Base-by-base conservation (phyloP, 2,113 vertebrate species). In the Dicaeum eximium region DNA sequence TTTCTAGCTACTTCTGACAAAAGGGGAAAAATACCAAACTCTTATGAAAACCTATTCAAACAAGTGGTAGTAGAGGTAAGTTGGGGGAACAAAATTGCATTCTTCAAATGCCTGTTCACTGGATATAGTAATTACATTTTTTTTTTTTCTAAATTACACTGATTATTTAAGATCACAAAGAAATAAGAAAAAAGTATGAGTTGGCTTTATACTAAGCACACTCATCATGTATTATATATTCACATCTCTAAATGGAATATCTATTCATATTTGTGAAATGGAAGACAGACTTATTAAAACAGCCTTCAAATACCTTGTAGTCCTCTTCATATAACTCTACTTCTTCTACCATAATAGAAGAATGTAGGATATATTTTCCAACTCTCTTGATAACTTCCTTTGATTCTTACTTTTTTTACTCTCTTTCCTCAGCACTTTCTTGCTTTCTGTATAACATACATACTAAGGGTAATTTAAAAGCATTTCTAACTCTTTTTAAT, bases 131-230 rank as follows among this genome's bases (percentile, higher is more conserved):
- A 86, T 37, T 61, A 67, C 6, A 40, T 33, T n/a, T 25, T 16
- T 50, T 25, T 16, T 50, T 44, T 37, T 62, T 87, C 91, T 73
- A 88, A 61, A 57, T 57, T 91, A 61, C 16, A 80, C 25, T 72
- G 9, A 48, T 75, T 54, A 90, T 92, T 90, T 92, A 88, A 77
- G 42, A 69, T 85, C 30, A 44, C 21, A 81, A 96, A 74, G 80
- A 95, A 95, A 93, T 54, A 37, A 95, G 92, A 74, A 94, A 71
- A 74, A 80, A 83, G 48, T 15, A 86, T 54, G 57, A 62, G 31
- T 16, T 37, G 85, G 56, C 56, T 95, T 90, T 92, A 79, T 69
- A 66, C 40, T 42, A 78, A 85, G 30, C 71, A 65, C 28, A 69
- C 13, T 77, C 42, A 60, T 23, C 8, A 79, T 90, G n/a, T 61